Conservation (phyloP, 2,113 vertebrate species). For the Castor canadensis region DNA sequence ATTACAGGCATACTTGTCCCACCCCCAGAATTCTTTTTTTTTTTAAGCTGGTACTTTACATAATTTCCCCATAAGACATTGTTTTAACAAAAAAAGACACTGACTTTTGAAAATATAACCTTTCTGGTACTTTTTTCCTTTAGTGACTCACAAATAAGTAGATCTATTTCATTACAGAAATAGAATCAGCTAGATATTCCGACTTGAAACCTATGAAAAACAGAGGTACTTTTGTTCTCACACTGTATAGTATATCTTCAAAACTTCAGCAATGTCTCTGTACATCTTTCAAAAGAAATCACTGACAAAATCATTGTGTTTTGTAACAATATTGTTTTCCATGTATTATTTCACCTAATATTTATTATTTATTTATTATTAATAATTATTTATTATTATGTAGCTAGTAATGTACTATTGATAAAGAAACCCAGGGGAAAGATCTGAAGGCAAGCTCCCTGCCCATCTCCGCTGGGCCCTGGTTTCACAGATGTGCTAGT, state of each 20-base stretch:
- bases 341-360: background rate
- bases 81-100: constrained; percentile 21
- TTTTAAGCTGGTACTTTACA: constrained; percentile 35
- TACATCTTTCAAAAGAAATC: background rate
- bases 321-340: background rate
- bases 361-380: too few species aligned
- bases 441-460: too few species aligned
- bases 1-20: too few species aligned
- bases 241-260: background rate
- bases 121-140: constrained; percentile 26
- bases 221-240: background rate
- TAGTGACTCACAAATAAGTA: constrained; percentile 2
- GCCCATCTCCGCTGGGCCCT: too few species aligned
- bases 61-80: constrained; percentile 22
- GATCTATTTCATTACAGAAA: background rate
- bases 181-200: background rate
- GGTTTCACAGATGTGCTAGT: too few species aligned
- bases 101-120: constrained; percentile 29
- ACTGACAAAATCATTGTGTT: background rate
- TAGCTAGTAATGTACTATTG: too few species aligned
- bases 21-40: background rate
- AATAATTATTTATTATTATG: too few species aligned
- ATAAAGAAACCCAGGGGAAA: too few species aligned
- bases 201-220: background rate
- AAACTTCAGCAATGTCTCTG: background rate